These are phyloP conservation scores for Alectura lathami DNA, from an alignment of 2,113 vertebrate species.

Conservation along the genomic window DNA sequence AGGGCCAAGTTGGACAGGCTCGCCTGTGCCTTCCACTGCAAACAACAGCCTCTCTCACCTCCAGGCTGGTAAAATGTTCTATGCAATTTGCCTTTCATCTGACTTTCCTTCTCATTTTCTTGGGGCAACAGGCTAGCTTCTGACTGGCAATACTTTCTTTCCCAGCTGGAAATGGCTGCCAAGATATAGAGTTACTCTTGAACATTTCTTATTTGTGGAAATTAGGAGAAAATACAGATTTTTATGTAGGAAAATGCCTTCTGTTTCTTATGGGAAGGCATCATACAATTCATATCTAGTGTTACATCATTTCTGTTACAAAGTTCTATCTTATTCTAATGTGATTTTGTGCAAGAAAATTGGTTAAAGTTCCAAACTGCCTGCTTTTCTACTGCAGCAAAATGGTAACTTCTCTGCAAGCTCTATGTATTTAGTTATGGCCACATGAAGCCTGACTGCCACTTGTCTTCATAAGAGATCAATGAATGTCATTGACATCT, in stretches of 20 bases:
- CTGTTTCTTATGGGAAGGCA: not conserved
- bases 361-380: not conserved
- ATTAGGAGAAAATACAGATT: not conserved
- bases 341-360: not conserved
- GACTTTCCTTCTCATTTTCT: not conserved
- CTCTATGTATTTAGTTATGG: not conserved
- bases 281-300: not conserved
- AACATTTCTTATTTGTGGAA: not conserved
- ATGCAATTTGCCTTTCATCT: not conserved
- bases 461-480: not conserved
- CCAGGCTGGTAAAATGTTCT: not conserved
- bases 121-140: not conserved
- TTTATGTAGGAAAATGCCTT: not conserved
- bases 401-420: not conserved
- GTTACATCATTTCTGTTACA: not conserved
- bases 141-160: not conserved
- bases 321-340: not conserved
- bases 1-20: not conserved
- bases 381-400: not conserved
- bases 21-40: not conserved
- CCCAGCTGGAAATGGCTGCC: not conserved
- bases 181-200: not conserved
- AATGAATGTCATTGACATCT: not conserved
- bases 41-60: not conserved
- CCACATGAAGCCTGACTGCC: not conserved